Evolutionary conservation across 2,888 invertebrate genomes (phyloP).

Genomic region (Meiosimyza decipiens): DNA sequence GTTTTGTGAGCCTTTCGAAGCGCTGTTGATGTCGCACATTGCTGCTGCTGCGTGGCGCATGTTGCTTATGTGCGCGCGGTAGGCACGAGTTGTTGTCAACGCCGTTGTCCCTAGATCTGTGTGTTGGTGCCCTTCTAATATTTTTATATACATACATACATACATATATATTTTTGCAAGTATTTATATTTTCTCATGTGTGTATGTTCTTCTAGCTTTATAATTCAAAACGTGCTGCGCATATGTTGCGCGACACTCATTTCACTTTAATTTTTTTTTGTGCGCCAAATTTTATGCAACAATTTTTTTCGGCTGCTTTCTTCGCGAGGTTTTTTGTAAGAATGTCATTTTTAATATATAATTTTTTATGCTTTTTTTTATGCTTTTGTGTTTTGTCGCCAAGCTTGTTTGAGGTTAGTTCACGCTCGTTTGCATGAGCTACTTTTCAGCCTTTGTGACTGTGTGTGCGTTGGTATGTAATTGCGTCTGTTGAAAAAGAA

Average conservation of each 20-base stretch:
- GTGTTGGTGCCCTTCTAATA: not conserved
- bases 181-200: not conserved
- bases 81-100: too few relatives aligned
- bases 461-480: too few relatives aligned
- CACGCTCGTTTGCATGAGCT: not conserved
- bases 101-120: not conserved
- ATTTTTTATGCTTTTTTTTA: not conserved
- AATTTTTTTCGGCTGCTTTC: not conserved
- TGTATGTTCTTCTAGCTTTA: not conserved
- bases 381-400: not conserved
- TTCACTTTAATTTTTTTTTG: not conserved
- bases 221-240: conserved; percentile 19
- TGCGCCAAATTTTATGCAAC: conserved; percentile 7
- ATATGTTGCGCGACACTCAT: not conserved
- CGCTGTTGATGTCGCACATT: not conserved
- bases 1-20: too few relatives aligned
- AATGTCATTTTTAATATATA: too few relatives aligned
- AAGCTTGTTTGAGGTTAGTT: not conserved
- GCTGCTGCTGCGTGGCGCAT: not conserved
- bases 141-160: too few relatives aligned
- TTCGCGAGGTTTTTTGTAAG: not conserved
- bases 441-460: too few relatives aligned
- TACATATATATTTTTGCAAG: too few relatives aligned
- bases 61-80: too few relatives aligned
- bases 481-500: too few relatives aligned